Conservation (phyloP, 2,113 vertebrate genomes). For the Camelus bactrianus region DNA sequence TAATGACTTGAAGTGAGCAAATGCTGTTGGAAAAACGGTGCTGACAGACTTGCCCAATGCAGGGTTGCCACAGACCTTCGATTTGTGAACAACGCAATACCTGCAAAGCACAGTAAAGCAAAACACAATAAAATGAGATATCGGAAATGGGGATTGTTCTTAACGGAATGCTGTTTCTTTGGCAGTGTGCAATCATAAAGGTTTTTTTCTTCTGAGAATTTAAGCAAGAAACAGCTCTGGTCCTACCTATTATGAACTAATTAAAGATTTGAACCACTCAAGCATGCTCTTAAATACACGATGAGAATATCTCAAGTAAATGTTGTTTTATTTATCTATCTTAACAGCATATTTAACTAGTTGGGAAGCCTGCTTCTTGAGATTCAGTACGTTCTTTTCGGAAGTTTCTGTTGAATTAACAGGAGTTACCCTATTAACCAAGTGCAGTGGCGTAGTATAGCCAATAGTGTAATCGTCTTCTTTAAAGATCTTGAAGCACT, state of each 20-base stretch:
- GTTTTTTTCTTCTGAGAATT: slow-evolving; percentile 32
- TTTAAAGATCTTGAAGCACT: background rate
- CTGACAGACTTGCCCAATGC: no score
- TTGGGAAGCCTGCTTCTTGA: background rate
- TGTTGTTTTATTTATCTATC: background rate
- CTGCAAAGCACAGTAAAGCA: no score
- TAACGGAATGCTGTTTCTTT: background rate
- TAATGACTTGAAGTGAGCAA: no score
- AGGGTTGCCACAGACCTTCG: no score
- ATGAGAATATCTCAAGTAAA: background rate
- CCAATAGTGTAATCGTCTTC: background rate
- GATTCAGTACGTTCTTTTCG: background rate
- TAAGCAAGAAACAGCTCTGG: slow-evolving; percentile 18
- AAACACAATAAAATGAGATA: no score
- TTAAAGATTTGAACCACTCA: background rate
- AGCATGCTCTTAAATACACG: slow-evolving; percentile 4
- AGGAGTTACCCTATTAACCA: background rate
- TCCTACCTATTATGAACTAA: background rate
- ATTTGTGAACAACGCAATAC: no score
- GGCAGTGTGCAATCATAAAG: background rate
- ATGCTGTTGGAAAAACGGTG: no score
- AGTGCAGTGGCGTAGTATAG: background rate
- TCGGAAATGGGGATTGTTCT: background rate
- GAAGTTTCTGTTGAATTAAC: background rate
- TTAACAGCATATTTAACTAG: background rate